Evolutionary conservation across 2,113 vertebrate species (phyloP).

Genomic region (Macrotis lagotis): DNA sequence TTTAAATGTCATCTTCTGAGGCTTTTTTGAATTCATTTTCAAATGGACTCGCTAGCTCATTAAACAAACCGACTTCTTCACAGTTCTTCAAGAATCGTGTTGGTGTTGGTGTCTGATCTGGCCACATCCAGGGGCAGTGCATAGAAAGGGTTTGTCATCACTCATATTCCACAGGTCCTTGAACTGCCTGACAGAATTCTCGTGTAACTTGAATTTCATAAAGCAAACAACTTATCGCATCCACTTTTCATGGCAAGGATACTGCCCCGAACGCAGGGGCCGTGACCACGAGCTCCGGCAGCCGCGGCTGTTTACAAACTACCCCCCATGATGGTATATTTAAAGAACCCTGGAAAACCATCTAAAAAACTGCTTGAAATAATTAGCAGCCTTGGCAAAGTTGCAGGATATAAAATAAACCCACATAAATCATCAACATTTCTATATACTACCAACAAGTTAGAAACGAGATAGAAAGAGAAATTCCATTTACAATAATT

Average conservation of each 20-base stretch:
- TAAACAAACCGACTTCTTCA: slow-evolving; percentile 99
- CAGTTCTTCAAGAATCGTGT: slow-evolving; percentile 99
- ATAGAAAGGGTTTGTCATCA: slow-evolving; percentile 99
- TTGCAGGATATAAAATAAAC: too few species aligned
- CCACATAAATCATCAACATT: too few species aligned
- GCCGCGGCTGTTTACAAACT: too few species aligned
- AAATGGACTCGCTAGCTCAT: slow-evolving; percentile 97
- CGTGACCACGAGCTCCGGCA: too few species aligned
- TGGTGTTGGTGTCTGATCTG: slow-evolving; percentile 99
- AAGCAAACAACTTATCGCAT: slow-evolving; percentile 81
- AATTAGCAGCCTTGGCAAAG: too few species aligned
- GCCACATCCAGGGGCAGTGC: slow-evolving; percentile 98
- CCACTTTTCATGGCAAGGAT: slow-evolving; percentile 84
- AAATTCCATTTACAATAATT: too few species aligned
- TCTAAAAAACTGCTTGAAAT: too few species aligned
- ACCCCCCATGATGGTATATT: too few species aligned
- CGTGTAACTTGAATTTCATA: slow-evolving; percentile 85
- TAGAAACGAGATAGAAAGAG: too few species aligned
- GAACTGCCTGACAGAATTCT: slow-evolving; percentile 87
- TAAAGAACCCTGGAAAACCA: too few species aligned
- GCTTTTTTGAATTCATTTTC: slow-evolving; percentile 99
- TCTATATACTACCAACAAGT: too few species aligned
- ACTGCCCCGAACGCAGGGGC: too few species aligned
- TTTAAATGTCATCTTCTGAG: slow-evolving; percentile 97
- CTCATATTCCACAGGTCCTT: slow-evolving; percentile 99